Percentiles rank a stretch among this genome's conserved stretches.
phyloP scores from a whole-genome alignment of 2,113 vertebrate species.

The Eulemur rufifrons region DNA sequence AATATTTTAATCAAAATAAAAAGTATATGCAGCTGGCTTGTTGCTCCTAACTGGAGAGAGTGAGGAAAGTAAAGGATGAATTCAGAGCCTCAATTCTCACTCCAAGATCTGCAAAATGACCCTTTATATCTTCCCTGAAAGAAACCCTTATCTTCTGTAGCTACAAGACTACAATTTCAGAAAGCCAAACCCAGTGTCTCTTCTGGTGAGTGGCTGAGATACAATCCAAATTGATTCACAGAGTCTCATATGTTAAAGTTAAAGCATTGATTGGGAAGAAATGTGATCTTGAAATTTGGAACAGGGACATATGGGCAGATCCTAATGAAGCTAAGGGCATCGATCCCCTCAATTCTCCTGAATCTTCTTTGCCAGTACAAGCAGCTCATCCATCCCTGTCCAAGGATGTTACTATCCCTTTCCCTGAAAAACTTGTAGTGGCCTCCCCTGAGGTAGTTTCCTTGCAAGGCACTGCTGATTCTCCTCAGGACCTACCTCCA shows the following conservation, averaged over 20 bases:
- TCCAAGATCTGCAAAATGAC: not conserved
- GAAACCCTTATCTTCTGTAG: not conserved
- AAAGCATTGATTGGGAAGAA: not conserved
- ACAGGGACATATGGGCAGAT: not conserved
- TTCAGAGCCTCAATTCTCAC: not conserved
- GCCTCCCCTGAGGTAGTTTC: not conserved
- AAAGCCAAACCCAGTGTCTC: not conserved
- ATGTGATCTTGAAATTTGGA: not conserved
- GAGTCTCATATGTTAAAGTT: not conserved
- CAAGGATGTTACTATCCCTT: not conserved
- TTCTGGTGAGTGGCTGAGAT: not conserved
- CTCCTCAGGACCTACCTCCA: not conserved
- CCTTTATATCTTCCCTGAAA: not conserved
- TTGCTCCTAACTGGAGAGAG: not conserved
- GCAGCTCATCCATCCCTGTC: not conserved
- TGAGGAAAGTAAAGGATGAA: not conserved
- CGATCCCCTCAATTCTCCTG: not conserved
- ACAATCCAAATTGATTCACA: not conserved
- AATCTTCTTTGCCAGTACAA: not conserved
- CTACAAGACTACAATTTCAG: not conserved
- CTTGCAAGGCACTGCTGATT: not conserved
- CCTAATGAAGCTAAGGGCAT: not conserved
- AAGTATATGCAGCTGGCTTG: too few relatives aligned
- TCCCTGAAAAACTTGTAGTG: not conserved
- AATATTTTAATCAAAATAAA: too few relatives aligned